Percentiles rank a stretch among this genome's conserved stretches.
These are phyloP conservation scores for Rhaphigaster nebulosa DNA, from an alignment of 2,888 invertebrate species.

Conservation along the genomic window DNA sequence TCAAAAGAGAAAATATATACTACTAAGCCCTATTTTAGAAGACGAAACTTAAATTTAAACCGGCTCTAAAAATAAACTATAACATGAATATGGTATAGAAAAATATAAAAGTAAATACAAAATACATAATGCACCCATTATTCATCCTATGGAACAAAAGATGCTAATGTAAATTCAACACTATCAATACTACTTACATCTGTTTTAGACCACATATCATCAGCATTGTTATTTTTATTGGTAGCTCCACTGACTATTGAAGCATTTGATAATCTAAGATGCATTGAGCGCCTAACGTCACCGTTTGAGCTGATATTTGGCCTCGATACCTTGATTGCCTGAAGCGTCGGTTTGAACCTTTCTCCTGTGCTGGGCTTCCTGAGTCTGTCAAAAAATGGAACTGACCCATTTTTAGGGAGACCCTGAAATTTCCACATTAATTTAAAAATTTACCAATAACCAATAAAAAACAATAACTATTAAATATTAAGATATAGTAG, in stretches of 20 bases:
- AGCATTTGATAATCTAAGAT: slow-evolving; percentile 73
- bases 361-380: slow-evolving; percentile 87
- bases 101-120: neutral
- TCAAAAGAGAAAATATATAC: no score
- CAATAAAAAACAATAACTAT: neutral
- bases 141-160: neutral
- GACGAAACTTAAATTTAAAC: neutral
- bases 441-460: no score
- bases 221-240: slow-evolving; percentile 71
- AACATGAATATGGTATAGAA: neutral
- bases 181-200: slow-evolving; percentile 66
- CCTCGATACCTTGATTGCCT: slow-evolving; percentile 73
- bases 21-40: neutral
- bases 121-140: neutral
- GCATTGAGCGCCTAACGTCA: slow-evolving; percentile 77
- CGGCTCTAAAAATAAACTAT: neutral
- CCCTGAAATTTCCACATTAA: slow-evolving; percentile 71
- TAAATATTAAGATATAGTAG: neutral
- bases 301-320: slow-evolving; percentile 82
- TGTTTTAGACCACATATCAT: slow-evolving; percentile 68
- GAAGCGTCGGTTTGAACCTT: slow-evolving; percentile 82
- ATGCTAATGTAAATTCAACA: neutral
- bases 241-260: slow-evolving; percentile 75
- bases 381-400: slow-evolving; percentile 89
- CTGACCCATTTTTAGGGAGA: slow-evolving; percentile 89